Base-by-base conservation (phyloP, 2,888 invertebrate species). In the Heteromurus nitidus region DNA sequence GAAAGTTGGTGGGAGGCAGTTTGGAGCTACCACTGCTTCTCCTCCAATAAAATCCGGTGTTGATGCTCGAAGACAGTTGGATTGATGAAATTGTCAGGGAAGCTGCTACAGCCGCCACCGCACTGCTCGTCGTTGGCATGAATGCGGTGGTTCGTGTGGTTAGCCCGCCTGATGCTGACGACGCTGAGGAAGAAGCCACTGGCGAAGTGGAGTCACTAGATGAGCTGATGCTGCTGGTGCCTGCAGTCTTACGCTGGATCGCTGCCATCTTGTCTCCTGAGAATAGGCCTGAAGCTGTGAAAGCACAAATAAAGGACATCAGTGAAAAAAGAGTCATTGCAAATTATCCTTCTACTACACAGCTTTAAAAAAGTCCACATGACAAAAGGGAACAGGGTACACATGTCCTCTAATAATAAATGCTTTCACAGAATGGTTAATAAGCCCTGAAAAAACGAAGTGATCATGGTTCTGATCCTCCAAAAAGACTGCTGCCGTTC, bases 261-360 rank as follows among this genome's bases (percentile, higher is more conserved):
- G 96, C 95, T 88, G 95, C 95, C 93, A 95, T 95, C 90, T 95
- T 95, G 91, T 96, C 95, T 89, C 95, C 95, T 95, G 92, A 85
- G 83, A 87, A 60, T 62, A 84, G 80, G 47, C 84, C 82, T 20
- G 84, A 84, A 55, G 84, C 84, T 84, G 76, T 44, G 60, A 77
- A 58, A 68, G 60, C 26, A 69, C 44, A 26, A 69, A 28, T n/a
- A n/a, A n/a, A n/a, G n/a, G n/a, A n/a, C n/a, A n/a, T n/a, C n/a
- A n/a, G n/a, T n/a, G 53, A 20, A 69, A 53, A 60, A 31, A 58
- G 20, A 65, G 22, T 50, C 67, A 74, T 64, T 68, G 18, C 60
- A 67, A n/a, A 55, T 60, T 62, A 62, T 73, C 62, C 55, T 3
- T 30, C 53, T 42, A 24, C 30, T 42, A 20, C 9, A 55, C 9